These are phyloP conservation scores for Odontamblyopus rebecca DNA, from an alignment of 2,797 vertebrate species.

Conservation along the genomic window DNA sequence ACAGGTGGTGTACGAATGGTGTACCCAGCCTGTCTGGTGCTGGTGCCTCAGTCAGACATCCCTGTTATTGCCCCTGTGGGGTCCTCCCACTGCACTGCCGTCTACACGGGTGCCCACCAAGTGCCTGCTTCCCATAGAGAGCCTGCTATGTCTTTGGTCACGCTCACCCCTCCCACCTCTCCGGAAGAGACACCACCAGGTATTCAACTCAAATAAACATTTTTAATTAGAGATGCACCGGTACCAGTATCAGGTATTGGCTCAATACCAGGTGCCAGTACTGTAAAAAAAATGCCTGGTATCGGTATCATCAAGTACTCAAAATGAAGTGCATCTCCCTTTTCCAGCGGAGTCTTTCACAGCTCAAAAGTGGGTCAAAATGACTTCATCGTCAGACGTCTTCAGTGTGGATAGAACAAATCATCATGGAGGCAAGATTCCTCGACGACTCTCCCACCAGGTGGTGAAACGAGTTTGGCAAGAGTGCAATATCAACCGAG, in stretches of 20 bases:
- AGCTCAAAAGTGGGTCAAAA: slow-evolving; percentile 93
- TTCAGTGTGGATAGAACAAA: slow-evolving; percentile 91
- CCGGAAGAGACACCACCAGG: slow-evolving; percentile 97
- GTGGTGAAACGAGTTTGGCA: slow-evolving; percentile 97
- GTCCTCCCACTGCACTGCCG: slow-evolving; percentile 87
- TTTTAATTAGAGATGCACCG: neutral
- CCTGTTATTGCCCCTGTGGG: slow-evolving; percentile 85
- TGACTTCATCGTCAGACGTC: slow-evolving; percentile 85
- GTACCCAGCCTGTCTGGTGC: slow-evolving; percentile 94
- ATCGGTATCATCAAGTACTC: too few relatives aligned
- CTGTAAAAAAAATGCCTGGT: too few relatives aligned
- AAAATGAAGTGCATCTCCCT: neutral
- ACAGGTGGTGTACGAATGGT: slow-evolving; percentile 97
- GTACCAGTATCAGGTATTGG: too few relatives aligned
- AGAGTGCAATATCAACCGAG: slow-evolving; percentile 97
- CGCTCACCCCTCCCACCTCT: slow-evolving; percentile 96
- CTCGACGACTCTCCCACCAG: slow-evolving; percentile 89
- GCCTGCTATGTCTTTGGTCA: slow-evolving; percentile 96
- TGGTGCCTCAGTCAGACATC: slow-evolving; percentile 97
- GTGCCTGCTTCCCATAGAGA: slow-evolving; percentile 96
- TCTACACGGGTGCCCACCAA: slow-evolving; percentile 92
- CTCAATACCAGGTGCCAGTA: too few relatives aligned
- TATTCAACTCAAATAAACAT: slow-evolving; percentile 46
- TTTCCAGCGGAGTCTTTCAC: slow-evolving; percentile 90
- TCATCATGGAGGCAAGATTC: slow-evolving; percentile 95